A percentile compares a stretch with the other conserved stretches of the same genome.
phyloP scores from a whole-genome alignment of 1,140 invertebrate genomes.

The Drosophila sucinea region DNA sequence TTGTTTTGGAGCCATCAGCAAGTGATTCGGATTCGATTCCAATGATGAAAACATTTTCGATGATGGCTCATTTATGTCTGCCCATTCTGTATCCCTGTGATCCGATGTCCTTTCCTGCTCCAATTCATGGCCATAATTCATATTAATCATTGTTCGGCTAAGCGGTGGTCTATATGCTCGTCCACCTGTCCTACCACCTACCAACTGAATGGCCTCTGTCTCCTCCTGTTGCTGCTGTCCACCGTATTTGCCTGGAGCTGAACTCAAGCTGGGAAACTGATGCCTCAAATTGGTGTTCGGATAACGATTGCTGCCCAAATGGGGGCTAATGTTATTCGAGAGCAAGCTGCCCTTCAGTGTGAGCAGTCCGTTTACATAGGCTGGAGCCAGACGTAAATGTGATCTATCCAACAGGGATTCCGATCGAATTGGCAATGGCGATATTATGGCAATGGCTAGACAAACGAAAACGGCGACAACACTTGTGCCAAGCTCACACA shows the following conservation, averaged over 20 bases:
- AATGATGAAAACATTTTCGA: not conserved
- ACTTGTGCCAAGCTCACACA: constrained; percentile 43
- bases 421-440: not conserved
- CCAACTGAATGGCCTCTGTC: not conserved
- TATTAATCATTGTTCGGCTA: not conserved
- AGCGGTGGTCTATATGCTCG: not conserved
- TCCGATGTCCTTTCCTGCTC: not conserved
- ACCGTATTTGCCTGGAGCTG: not conserved
- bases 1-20: constrained; percentile 1
- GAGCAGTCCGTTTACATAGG: constrained; percentile 63
- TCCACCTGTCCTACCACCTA: not conserved
- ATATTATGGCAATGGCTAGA: not conserved
- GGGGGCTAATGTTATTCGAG: constrained; percentile 21
- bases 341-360: constrained; percentile 55
- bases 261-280: not conserved
- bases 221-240: not conserved
- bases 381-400: constrained; percentile 7
- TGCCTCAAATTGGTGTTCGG: not conserved
- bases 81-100: not conserved
- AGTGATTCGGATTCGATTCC: not conserved
- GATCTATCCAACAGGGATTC: not conserved
- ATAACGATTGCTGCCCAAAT: not conserved
- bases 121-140: constrained; percentile 2
- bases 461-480: constrained; percentile 18
- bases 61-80: not conserved